phyloP scores from a whole-genome alignment of 2,888 invertebrate genomes.

The Malacosoma neustria region DNA sequence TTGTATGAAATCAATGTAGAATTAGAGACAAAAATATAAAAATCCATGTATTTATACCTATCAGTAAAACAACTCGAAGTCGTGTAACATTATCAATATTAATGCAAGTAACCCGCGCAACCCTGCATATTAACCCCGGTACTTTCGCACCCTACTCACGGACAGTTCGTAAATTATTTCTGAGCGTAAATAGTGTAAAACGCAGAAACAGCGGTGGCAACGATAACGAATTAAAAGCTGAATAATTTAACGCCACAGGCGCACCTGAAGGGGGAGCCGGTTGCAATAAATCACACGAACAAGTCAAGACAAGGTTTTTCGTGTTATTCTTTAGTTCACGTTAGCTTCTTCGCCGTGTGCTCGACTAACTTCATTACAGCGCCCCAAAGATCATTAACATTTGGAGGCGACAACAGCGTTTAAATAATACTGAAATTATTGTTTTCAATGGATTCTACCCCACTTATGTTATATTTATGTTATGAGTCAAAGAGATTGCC shows the following conservation, averaged over 20 bases:
- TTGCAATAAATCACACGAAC: constrained; percentile 62
- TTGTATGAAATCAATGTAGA: no score
- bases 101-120: constrained; percentile 15
- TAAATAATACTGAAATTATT: no score
- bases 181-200: constrained; percentile 62
- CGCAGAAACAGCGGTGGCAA: constrained; percentile 52
- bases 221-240: constrained; percentile 71
- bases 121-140: constrained; percentile 30
- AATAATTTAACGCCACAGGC: constrained; percentile 66
- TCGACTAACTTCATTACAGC: constrained; percentile 54
- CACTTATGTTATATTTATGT: no score
- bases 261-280: constrained; percentile 37
- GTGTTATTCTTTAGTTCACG: constrained; percentile 65
- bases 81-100: constrained; percentile 15
- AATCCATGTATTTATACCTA: constrained; percentile 4
- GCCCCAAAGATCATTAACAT: no score
- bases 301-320: constrained; percentile 49
- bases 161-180: constrained; percentile 55
- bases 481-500: no score
- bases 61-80: neutral
- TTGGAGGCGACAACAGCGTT: no score
- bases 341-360: constrained; percentile 47
- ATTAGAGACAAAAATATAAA: neutral
- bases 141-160: constrained; percentile 25
- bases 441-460: no score